A percentile compares a stretch with the other conserved stretches of the same genome.
These are phyloP conservation scores for Procavia capensis DNA, from an alignment of 2,113 vertebrate species.

Conservation along the genomic window DNA sequence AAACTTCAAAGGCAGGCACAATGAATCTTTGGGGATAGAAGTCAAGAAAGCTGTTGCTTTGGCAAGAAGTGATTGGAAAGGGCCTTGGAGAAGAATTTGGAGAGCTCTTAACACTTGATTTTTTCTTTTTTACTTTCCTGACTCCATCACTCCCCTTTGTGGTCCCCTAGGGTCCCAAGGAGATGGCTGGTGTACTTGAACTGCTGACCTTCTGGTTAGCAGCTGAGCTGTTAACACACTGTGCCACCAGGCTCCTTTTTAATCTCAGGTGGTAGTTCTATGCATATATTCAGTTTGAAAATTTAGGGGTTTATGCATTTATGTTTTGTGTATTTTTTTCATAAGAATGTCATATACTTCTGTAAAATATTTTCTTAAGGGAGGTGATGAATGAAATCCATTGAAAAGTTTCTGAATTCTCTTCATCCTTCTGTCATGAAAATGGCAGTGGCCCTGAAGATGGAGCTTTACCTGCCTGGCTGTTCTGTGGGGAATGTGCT, in stretches of 20 bases:
- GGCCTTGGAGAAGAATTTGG: background rate
- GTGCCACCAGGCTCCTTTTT: background rate
- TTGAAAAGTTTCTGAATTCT: background rate
- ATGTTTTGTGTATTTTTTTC: background rate
- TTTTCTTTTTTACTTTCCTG: too few species aligned
- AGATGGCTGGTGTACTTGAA: too few species aligned
- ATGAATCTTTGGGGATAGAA: background rate
- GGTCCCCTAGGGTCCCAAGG: too few species aligned
- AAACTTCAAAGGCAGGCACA: background rate
- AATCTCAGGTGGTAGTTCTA: background rate
- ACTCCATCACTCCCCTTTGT: too few species aligned
- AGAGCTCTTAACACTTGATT: background rate
- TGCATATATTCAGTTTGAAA: slow-evolving; percentile 14
- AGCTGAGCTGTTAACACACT: too few species aligned
- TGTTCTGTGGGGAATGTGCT: background rate
- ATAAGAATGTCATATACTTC: background rate
- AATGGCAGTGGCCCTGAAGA: background rate
- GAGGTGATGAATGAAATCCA: background rate
- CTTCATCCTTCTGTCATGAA: background rate
- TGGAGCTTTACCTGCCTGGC: background rate
- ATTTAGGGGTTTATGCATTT: background rate
- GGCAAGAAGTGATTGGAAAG: background rate
- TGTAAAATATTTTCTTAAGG: background rate
- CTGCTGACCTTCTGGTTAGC: too few species aligned
- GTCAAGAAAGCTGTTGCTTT: background rate